Evolutionary conservation across 1,140 invertebrate genomes (phyloP), one percentile per base, ranked within the genome.

Genomic region (Aphis gossypii): DNA sequence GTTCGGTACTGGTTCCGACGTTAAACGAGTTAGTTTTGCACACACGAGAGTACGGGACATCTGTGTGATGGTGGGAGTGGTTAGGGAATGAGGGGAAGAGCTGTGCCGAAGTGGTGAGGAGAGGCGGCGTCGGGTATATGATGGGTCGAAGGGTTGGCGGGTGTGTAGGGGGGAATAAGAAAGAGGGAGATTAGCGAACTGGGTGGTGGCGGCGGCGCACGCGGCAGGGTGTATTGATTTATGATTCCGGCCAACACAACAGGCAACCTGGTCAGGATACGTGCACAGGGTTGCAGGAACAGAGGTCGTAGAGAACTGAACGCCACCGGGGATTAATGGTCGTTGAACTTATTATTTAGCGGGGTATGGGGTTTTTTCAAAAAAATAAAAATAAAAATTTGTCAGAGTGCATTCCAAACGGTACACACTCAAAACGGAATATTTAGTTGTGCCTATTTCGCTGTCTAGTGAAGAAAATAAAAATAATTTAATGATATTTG

Each of bases 221-320:
- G 92, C 76, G 92, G 82, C 35, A 54, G 92, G 92, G 92, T 93
- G 92, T 93, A 93, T 93, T 93, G 92, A 93, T 93, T 93, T 93
- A 93, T 93, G 92, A 93, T 93, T 93, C 92, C 92, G 84, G 92
- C 92, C 92, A 93, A 93, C 91, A 93, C 91, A 92, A 92, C 92
- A 84, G 92, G 92, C 92, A 93, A 93, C 92, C 92, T 93, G 92
- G 92, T 93, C 92, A 86, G 82, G 92, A 56, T 86, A 84, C 38
- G 41, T 25, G 41, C 92, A 38, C 46, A 54, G 87, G 48, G 93
- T 48, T 88, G 93, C 86, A 46, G 93, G 60, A 46, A 87, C 94
- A 94, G 94, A 94, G 94, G 60, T 94, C 94, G 95, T 95, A 96
- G 95, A 95, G 96, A 95, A 95, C 95, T 95, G 44, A 95, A 95